Evolutionary conservation across 2,888 invertebrate genomes (phyloP), one percentile per base, ranked within the genome.

Genomic region (Lithosia quadra): DNA sequence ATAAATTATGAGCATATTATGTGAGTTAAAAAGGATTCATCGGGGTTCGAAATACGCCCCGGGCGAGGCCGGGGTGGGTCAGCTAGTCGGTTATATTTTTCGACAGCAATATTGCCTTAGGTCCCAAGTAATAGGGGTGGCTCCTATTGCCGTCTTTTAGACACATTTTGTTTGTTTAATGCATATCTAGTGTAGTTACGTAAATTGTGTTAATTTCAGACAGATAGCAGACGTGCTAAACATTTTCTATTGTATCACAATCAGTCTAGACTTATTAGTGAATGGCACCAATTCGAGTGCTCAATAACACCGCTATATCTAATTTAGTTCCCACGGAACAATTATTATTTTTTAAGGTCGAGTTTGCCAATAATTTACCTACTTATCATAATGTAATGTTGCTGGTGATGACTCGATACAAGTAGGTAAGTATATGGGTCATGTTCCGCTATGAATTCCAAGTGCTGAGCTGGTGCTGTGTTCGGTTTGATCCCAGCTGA

Each of bases 261-360:
- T 62, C 43, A 43, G 76, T 78, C 79, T 78, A 80, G 79, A 80
- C 65, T 63, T 63, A 72, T 75, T 80, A 78, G 78, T 80, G 57
- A 71, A 80, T 65, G 72, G 58, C n/a, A 67, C 68, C 63, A 71
- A 75, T 72, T 65, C 61, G 69, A 63, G 71, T 65, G 71, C 65
- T 67, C 28, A 21, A 63, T 64, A n/a, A 18, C 7, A 55, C 18
- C 36, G n/a, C 22, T 39, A 64, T 28, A 34, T 55, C 39, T 58
- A 59, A 69, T 60, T 63, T 56, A 36, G 59, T 70, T 70, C 66
- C 59, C 70, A 70, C 63, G 55, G 28, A n/a, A 58, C 13, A 13
- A 22, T 9, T 53, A 43, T 28, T n/a, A n/a, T 56, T 13, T 28
- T 63, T 68, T 24, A 62, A 65, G 61, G 56, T 18, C 33, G 33